A percentile compares a stretch with the other conserved stretches of the same genome.
Conservation (phyloP, 1,140 invertebrate genomes). For the Diuraphis noxia region DNA sequence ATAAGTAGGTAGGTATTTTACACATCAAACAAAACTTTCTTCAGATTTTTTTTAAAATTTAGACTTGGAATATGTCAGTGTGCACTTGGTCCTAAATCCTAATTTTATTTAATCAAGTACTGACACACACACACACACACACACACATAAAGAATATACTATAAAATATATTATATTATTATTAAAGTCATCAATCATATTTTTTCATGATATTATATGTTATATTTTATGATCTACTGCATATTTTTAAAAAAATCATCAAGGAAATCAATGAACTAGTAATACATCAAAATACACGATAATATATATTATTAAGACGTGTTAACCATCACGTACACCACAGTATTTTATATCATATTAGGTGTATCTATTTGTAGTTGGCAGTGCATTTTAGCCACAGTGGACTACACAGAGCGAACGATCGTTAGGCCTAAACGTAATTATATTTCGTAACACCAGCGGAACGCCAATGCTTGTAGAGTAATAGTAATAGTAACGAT, state of each 20-base stretch:
- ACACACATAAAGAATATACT: too few relatives aligned
- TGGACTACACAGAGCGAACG: background rate
- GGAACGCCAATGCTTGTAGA: background rate
- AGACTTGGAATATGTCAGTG: too few relatives aligned
- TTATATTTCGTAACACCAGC: background rate
- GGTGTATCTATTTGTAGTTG: background rate
- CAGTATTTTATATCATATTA: background rate
- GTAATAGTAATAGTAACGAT: background rate
- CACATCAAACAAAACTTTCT: too few relatives aligned
- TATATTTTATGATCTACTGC: background rate
- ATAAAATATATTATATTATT: too few relatives aligned
- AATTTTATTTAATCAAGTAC: too few relatives aligned
- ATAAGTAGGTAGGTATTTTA: too few relatives aligned
- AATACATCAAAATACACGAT: background rate
- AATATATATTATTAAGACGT: background rate
- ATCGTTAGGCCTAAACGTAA: background rate
- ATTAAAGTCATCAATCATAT: too few relatives aligned
- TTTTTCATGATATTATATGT: too few relatives aligned
- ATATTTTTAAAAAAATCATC: background rate
- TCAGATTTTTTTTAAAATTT: too few relatives aligned
- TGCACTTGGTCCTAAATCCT: too few relatives aligned
- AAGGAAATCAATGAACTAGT: background rate
- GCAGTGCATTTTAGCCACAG: background rate
- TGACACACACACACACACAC: too few relatives aligned
- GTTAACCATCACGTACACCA: slow-evolving; percentile 15